These are phyloP conservation scores for Acanthoscelides obtectus DNA, from an alignment of 2,888 invertebrate species.

Conservation along the genomic window DNA sequence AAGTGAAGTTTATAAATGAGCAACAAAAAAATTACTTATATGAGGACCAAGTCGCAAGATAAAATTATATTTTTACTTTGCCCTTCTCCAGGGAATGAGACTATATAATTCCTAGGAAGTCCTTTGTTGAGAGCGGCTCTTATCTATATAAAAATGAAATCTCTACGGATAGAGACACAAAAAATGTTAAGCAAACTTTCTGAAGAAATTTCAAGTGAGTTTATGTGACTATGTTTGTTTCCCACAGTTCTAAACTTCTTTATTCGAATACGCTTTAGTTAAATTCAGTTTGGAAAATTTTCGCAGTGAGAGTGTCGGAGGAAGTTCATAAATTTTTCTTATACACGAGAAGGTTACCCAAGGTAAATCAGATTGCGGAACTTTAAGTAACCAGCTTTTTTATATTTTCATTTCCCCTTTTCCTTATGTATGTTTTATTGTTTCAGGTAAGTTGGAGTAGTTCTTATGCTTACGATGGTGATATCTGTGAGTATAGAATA, in stretches of 20 bases:
- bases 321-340: not conserved
- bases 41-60: too few species aligned
- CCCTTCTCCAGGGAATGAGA: not conserved
- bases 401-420: not conserved
- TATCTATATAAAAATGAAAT: not conserved
- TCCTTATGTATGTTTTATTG: not conserved
- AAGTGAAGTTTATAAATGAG: too few species aligned
- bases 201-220: not conserved
- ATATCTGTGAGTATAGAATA: not conserved
- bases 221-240: not conserved
- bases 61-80: too few species aligned
- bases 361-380: not conserved
- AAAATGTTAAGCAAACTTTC: not conserved
- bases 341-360: not conserved
- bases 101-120: not conserved
- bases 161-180: not conserved
- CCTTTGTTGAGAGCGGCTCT: not conserved
- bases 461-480: not conserved
- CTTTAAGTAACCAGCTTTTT: not conserved
- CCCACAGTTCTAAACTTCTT: not conserved
- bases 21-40: too few species aligned
- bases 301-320: not conserved
- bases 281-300: not conserved
- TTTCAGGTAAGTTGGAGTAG: not conserved
- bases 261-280: not conserved